Evolutionary conservation across 2,113 vertebrate species (phyloP), one percentile per base, ranked within the genome.

Genomic region (Collichthys lucidus): DNA sequence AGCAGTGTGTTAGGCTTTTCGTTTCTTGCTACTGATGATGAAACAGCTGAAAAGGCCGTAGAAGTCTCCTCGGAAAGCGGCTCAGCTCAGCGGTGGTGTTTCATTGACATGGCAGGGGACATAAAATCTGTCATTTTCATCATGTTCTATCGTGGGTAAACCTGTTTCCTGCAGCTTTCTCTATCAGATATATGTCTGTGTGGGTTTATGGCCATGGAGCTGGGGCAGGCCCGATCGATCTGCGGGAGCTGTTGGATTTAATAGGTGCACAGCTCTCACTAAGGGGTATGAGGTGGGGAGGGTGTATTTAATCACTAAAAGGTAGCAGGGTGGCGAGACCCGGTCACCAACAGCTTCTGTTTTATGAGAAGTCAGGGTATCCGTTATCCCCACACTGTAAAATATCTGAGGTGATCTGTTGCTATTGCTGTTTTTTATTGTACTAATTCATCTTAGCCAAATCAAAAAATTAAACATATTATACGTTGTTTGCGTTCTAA

Each of bases 51-150:
- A 86, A 82, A 55, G 65, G 77, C 80, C 26, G 17, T 11, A 29
- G 47, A 40, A 77, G 71, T 83, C 78, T 85, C 68, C 71, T 67
- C 60, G 42, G 47, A 91, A 79, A 84, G 77, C 71, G 19, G 26
- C 87, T 88, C 74, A 11, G 86, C 82, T 90, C 84, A 79, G 79
- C 63, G n/a, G 63, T 61, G 66, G 70, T 49, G 78, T 84, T 91
- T 88, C 86, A 85, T 65, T 79, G 84, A 88, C 89, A 80, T 81
- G 81, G 77, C 81, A 76, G 79, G 91, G 80, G 75, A 91, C 90
- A 92, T 93, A 83, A 90, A 92, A 90, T 85, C 86, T 87, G 91
- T 92, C 86, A 87, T 94, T 90, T 93, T 86, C 88, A 93, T 90
- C 86, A 87, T 90, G 88, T 94, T 86, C 77, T 84, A 61, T 85